Percentiles rank a stretch among this genome's conserved stretches.
Conservation (phyloP, 2,113 vertebrate genomes). For the Sebastes schlegelii region DNA sequence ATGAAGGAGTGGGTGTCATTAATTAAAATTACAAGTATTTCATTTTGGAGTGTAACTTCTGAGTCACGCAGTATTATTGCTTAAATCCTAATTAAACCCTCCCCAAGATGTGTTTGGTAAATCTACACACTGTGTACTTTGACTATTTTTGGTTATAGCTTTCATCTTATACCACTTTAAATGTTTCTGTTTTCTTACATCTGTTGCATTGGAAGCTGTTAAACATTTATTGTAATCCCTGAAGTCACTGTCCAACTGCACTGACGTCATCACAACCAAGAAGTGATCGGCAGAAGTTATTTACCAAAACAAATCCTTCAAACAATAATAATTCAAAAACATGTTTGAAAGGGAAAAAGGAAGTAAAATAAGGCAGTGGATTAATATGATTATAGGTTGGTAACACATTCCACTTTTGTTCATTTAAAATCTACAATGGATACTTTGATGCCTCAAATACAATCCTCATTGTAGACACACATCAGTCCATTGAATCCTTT, state of each 20-base stretch:
- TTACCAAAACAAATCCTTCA: neutral
- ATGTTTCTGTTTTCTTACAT: neutral
- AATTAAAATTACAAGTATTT: neutral
- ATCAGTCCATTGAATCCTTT: neutral
- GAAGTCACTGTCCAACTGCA: neutral
- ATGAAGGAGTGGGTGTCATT: conserved; percentile 3
- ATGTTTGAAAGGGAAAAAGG: neutral
- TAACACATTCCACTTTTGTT: neutral
- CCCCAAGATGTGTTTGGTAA: neutral
- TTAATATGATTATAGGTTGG: neutral
- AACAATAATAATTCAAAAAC: neutral
- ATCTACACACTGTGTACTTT: neutral
- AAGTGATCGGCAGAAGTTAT: neutral
- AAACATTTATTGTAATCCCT: neutral
- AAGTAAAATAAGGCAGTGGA: neutral
- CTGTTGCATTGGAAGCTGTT: neutral
- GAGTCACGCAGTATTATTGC: neutral
- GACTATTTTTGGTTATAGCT: neutral
- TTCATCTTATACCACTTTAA: neutral
- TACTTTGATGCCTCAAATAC: neutral
- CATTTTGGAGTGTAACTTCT: neutral
- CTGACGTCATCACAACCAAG: conserved; percentile 26
- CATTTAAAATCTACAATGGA: neutral
- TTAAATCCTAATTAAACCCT: conserved; percentile 3
- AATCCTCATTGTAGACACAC: neutral